Evolutionary conservation across 2,797 vertebrate species (phyloP), one percentile per base, ranked within the genome.

Genomic region (Pteronotus mesoamericanus): DNA sequence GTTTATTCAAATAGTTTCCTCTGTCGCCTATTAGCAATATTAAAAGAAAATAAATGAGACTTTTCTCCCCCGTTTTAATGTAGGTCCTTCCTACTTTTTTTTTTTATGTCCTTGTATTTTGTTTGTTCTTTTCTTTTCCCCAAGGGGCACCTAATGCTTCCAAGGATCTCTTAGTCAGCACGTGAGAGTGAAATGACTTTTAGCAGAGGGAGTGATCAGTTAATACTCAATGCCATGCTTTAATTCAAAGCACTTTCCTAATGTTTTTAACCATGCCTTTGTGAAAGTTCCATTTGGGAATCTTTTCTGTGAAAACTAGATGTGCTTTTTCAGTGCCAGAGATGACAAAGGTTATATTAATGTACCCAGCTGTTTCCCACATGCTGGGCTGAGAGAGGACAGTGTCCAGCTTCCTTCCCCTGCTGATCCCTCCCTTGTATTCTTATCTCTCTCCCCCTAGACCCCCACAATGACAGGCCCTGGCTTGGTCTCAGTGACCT

Each of bases 291-390:
- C 91, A 84, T 80, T 90, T 89, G 9, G n/a, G 74, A 95, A 91
- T 84, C n/a, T 3, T 87, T 44, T 97, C 74, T 95, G 59, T 84
- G 34, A 78, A 93, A 94, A 95, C 86, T 94, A 29, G 74, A 72
- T 93, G 95, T 96, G 79, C 78, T 93, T 91, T 96, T 94, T 69
- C 96, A 91, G 75, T 91, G 96, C 96, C 95, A 97, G 93, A 69
- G 84, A 95, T 91, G 93, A 93, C 96, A 97, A 96, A 95, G 95
- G 46, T 97, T 93, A 97, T 95, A 94, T 91, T 79, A 93, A 95
- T 46, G 79, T 53, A 44, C 59, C 96, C 95, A 97, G 95, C 96
- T 97, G 96, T 92, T 97, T 97, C 95, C 97, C 97, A 95, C 75
- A 95, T 95, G 96, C 96, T 94, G 89, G 89, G 37, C 48, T 92